These are phyloP conservation scores for Cerceris ruficornis DNA, from an alignment of 2,888 invertebrate genomes.

Conservation along the genomic window DNA sequence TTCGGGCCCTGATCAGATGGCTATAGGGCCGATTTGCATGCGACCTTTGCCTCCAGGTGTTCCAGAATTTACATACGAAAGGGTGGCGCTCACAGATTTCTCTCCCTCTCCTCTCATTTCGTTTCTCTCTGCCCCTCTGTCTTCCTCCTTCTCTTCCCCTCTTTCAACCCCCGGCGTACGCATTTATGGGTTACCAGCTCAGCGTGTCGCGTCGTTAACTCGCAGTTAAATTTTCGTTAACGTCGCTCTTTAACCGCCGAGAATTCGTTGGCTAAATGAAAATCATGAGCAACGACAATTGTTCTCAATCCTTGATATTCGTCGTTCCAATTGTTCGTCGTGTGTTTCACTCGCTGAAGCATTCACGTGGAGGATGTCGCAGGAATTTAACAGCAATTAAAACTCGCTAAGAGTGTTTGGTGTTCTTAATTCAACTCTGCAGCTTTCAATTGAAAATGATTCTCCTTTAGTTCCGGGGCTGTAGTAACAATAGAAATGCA, in stretches of 20 bases:
- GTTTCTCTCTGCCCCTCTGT: constrained; percentile 37
- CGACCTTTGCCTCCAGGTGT: constrained; percentile 80
- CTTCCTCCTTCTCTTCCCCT: constrained; percentile 30
- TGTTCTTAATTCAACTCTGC: too few relatives aligned
- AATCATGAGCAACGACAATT: constrained; percentile 29
- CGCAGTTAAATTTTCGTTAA: constrained; percentile 73
- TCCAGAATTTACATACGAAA: constrained; percentile 80
- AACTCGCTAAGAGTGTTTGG: too few relatives aligned
- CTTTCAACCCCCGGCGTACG: constrained; percentile 60
- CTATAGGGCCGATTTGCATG: constrained; percentile 78
- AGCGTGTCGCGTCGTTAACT: constrained; percentile 77
- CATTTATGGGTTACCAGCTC: constrained; percentile 79
- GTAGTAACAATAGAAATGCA: too few relatives aligned
- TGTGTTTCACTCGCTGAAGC: background rate
- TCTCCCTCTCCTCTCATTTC: constrained; percentile 44
- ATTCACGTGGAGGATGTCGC: too few relatives aligned
- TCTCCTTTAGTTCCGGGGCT: too few relatives aligned
- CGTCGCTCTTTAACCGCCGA: constrained; percentile 49
- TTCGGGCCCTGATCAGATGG: constrained; percentile 70
- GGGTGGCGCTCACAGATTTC: constrained; percentile 76
- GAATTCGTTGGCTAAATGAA: constrained; percentile 5
- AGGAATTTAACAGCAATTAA: too few relatives aligned
- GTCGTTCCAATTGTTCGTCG: background rate
- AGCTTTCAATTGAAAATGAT: too few relatives aligned
- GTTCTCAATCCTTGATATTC: background rate